Conservation (phyloP, 2,888 invertebrate genomes). For the Plusia festucae region DNA sequence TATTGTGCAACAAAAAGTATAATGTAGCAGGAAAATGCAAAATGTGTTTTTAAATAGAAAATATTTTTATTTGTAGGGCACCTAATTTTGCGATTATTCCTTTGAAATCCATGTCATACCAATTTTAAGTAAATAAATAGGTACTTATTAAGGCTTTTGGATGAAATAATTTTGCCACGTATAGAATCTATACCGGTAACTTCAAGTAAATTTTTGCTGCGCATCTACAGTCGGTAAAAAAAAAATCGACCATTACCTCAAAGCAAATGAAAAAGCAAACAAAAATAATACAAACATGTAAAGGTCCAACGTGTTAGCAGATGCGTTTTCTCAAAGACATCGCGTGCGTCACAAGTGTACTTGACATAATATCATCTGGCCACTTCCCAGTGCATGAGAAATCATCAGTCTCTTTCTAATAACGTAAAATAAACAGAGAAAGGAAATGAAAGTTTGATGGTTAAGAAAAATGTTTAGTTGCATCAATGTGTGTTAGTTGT, state of each 20-base stretch:
- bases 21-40: no score
- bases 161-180: no score
- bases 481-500: slow-evolving; percentile 5
- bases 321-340: slow-evolving; percentile 64
- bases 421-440: slow-evolving; percentile 45
- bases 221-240: neutral
- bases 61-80: no score
- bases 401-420: slow-evolving; percentile 46
- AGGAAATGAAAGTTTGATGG: slow-evolving; percentile 35
- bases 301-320: slow-evolving; percentile 62
- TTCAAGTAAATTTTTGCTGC: no score
- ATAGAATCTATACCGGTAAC: no score
- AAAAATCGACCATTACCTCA: slow-evolving; percentile 16
- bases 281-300: slow-evolving; percentile 38
- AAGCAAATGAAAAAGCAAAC: slow-evolving; percentile 45
- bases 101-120: no score
- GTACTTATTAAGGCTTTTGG: no score
- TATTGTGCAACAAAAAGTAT: no score
- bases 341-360: slow-evolving; percentile 71
- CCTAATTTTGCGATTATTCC: no score
- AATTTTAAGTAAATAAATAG: no score
- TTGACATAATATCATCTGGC: slow-evolving; percentile 66
- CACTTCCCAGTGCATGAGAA: slow-evolving; percentile 49
- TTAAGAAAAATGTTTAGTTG: slow-evolving; percentile 13
- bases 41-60: no score